Conservation (phyloP, 2,113 vertebrate species). For the Bucco capensis region DNA sequence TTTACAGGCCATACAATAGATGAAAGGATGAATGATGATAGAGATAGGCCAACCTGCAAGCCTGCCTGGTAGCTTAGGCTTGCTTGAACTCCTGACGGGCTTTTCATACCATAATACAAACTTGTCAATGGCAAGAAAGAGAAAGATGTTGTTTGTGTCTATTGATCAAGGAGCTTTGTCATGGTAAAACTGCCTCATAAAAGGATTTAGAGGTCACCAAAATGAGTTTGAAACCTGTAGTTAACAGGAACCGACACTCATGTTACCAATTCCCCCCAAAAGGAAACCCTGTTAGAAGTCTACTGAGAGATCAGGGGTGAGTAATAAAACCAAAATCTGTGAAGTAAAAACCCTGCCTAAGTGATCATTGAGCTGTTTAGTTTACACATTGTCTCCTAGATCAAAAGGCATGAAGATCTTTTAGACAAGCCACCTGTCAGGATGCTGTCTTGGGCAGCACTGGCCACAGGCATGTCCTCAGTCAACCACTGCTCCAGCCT, state of each 20-base stretch:
- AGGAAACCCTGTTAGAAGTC: background rate
- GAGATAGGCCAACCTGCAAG: background rate
- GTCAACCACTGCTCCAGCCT: background rate
- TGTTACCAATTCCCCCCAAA: background rate
- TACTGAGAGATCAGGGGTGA: fast-evolving
- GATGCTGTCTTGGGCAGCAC: background rate
- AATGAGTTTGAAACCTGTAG: background rate
- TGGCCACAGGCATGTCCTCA: background rate
- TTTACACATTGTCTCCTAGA: background rate
- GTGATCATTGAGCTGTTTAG: background rate
- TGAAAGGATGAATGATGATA: background rate
- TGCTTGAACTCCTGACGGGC: background rate
- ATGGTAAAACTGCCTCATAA: constrained; percentile 13
- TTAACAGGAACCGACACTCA: background rate
- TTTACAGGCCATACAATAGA: background rate
- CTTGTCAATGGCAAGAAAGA: background rate
- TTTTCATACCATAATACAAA: background rate
- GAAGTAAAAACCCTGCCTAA: background rate
- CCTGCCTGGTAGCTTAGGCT: background rate
- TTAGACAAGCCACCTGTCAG: fast-evolving
- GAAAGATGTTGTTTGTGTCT: background rate
- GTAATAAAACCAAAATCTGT: background rate
- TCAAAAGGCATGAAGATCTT: background rate
- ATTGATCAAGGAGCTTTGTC: background rate
- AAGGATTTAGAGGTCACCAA: background rate